Percentiles rank a stretch among this genome's conserved stretches.
These are phyloP conservation scores for Euura saliciscinereae DNA, from an alignment of 1,140 invertebrate species.

Conservation along the genomic window DNA sequence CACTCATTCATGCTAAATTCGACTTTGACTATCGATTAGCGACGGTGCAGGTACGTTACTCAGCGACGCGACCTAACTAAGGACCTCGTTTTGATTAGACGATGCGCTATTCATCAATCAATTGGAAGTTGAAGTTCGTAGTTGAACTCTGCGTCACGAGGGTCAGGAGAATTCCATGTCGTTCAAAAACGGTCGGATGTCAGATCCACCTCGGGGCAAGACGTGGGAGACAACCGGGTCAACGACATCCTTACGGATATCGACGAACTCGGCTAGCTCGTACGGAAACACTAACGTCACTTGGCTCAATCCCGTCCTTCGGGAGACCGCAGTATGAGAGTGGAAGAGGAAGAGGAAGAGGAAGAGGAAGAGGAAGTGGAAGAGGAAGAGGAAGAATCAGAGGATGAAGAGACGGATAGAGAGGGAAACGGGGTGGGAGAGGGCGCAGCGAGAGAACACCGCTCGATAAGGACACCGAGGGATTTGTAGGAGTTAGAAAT, in stretches of 20 bases:
- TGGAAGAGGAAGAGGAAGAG: not conserved
- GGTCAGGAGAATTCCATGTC: not conserved
- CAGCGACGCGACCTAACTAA: not conserved
- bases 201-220: not conserved
- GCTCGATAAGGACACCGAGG: not conserved
- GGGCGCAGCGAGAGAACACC: not conserved
- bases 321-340: not conserved
- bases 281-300: slow-evolving; percentile 42
- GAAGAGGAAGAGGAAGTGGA: not conserved
- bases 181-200: not conserved
- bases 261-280: slow-evolving; percentile 42
- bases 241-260: slow-evolving; percentile 54
- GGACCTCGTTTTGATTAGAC: not conserved
- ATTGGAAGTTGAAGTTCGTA: no score
- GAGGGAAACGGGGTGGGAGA: not conserved
- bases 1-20: no score
- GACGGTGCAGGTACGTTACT: not conserved
- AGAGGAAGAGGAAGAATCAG: not conserved
- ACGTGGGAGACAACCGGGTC: slow-evolving; percentile 45
- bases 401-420: not conserved
- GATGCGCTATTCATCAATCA: no score
- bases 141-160: not conserved
- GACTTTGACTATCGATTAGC: no score
- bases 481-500: not conserved
- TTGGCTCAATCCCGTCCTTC: slow-evolving; percentile 38